These are phyloP conservation scores for Drosophila kuntzei DNA, from an alignment of 2,888 invertebrate genomes.

Conservation along the genomic window DNA sequence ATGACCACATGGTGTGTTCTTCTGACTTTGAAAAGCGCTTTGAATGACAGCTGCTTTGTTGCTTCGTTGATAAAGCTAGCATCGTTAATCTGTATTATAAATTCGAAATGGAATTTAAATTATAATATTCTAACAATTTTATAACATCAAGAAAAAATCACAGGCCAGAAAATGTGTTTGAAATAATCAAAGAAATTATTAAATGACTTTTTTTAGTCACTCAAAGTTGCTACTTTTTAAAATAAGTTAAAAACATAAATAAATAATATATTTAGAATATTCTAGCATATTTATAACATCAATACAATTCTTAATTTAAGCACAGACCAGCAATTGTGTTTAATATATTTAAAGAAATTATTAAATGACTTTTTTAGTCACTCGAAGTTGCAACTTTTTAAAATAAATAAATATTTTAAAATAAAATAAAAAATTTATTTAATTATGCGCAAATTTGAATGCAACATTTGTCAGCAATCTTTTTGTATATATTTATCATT, in stretches of 20 bases:
- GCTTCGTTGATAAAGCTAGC: slow-evolving; percentile 20
- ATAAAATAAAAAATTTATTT: not conserved
- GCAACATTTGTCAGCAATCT: not conserved
- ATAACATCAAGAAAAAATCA: too few species aligned
- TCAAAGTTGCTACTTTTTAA: too few species aligned
- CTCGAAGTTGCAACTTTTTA: too few species aligned
- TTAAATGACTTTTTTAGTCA: too few species aligned
- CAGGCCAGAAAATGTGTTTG: too few species aligned
- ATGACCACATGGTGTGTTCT: slow-evolving; percentile 52
- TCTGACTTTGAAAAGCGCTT: slow-evolving; percentile 73
- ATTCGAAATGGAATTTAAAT: not conserved
- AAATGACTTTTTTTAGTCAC: too few species aligned
- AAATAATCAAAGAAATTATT: too few species aligned
- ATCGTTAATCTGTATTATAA: slow-evolving; percentile 15
- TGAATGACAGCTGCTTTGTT: slow-evolving; percentile 60
- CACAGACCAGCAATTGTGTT: too few species aligned
- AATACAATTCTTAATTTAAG: slow-evolving; percentile 1
- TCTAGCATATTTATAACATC: too few species aligned
- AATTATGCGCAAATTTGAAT: not conserved
- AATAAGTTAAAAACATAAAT: too few species aligned
- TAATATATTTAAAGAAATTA: not conserved
- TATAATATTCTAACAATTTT: not conserved
- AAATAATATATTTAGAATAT: too few species aligned
- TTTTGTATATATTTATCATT: not conserved
- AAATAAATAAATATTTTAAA: not conserved